A percentile compares a stretch with the other conserved stretches of the same genome.
Conservation (phyloP, 2,797 vertebrate species). For the Macropodus opercularis region DNA sequence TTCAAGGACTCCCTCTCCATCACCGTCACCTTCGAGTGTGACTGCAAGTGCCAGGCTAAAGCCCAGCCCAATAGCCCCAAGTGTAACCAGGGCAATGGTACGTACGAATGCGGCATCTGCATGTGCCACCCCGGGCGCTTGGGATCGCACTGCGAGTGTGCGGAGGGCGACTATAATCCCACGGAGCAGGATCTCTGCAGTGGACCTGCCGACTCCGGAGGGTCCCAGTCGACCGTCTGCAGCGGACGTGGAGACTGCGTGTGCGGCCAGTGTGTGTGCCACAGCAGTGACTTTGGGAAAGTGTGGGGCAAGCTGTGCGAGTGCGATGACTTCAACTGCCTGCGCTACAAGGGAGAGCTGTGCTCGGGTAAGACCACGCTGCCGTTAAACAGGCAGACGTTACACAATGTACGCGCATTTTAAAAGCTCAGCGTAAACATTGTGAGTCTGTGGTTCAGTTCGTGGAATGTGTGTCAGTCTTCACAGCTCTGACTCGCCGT, state of each 20-base stretch:
- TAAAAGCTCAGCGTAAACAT: conserved; percentile 1
- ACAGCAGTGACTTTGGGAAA: conserved; percentile 92
- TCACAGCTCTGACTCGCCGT: conserved; percentile 52
- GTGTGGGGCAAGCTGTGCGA: conserved; percentile 95
- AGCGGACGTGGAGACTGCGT: conserved; percentile 93
- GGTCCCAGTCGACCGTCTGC: conserved; percentile 82
- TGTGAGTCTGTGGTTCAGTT: conserved; percentile 25
- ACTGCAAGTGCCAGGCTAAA: conserved; percentile 87
- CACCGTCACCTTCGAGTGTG: conserved; percentile 87
- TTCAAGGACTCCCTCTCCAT: conserved; percentile 92
- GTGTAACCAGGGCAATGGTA: conserved; percentile 92
- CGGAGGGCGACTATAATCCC: conserved; percentile 89
- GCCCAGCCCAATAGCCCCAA: conserved; percentile 79
- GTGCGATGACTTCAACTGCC: conserved; percentile 98
- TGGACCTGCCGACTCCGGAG: conserved; percentile 57
- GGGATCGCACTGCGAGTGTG: conserved; percentile 93
- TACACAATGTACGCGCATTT: neutral
- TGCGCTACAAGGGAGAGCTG: conserved; percentile 94
- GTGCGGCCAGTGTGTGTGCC: conserved; percentile 95
- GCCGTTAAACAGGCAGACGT: neutral
- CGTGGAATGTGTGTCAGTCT: conserved; percentile 13
- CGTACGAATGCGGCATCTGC: conserved; percentile 93
- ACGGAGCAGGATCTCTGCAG: conserved; percentile 91
- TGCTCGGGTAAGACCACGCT: conserved; percentile 87
- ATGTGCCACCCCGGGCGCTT: conserved; percentile 88